These are phyloP conservation scores for Lasioglossum marginatum DNA, from an alignment of 2,888 invertebrate genomes.

Conservation along the genomic window DNA sequence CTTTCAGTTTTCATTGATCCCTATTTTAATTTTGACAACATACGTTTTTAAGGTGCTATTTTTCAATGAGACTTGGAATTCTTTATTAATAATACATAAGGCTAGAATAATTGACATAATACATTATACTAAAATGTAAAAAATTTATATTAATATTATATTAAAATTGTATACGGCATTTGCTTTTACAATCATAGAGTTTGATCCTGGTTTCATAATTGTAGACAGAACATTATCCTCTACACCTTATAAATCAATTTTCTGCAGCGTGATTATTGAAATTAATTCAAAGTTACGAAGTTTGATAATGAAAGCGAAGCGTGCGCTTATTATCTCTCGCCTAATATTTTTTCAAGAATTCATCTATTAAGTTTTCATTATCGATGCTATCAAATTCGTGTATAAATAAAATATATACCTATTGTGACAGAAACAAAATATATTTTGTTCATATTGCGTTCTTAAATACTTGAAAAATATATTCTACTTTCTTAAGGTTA, in stretches of 20 bases:
- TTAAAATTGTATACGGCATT: too few species aligned
- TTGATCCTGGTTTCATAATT: not conserved
- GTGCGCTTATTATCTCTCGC: not conserved
- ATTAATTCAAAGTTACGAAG: constrained; percentile 2
- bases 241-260: not conserved
- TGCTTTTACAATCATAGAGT: too few species aligned
- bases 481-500: not conserved
- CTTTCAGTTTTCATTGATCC: not conserved
- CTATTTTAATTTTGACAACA: not conserved
- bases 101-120: not conserved
- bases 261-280: not conserved
- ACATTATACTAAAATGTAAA: too few species aligned
- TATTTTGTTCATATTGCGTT: not conserved
- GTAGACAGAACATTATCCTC: not conserved
- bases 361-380: not conserved
- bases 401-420: not conserved
- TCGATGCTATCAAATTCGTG: not conserved
- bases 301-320: not conserved
- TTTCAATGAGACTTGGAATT: not conserved
- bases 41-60: not conserved
- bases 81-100: not conserved
- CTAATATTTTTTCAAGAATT: not conserved
- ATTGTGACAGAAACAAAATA: not conserved
- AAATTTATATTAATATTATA: too few species aligned
- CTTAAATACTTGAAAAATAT: not conserved